Percentiles rank a stretch among this genome's conserved stretches.
Evolutionary conservation across 1,140 invertebrate genomes (phyloP).

Genomic region (Neoseiulus cucumeris): DNA sequence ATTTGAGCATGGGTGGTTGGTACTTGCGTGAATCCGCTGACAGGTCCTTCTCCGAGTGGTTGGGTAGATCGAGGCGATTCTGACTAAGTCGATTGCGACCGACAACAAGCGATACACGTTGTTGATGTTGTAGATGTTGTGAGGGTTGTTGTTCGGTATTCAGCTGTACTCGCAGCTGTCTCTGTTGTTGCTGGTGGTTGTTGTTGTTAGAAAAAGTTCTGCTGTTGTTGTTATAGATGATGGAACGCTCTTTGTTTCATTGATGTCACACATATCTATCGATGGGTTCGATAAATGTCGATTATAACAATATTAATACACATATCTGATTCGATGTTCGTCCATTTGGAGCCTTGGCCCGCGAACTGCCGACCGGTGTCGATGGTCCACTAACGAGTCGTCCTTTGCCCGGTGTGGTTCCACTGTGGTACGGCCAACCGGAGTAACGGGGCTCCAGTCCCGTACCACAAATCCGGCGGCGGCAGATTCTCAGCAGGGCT

Average conservation of each 20-base stretch:
- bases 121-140: background rate
- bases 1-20: too few species aligned
- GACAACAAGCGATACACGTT: too few species aligned
- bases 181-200: background rate
- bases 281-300: too few species aligned
- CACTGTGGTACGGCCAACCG: too few species aligned
- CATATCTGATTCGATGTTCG: constrained; percentile 6
- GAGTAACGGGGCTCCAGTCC: too few species aligned
- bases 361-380: constrained; percentile 8
- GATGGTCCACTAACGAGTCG: background rate
- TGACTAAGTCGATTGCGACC: too few species aligned
- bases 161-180: background rate
- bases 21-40: too few species aligned
- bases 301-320: too few species aligned
- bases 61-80: too few species aligned
- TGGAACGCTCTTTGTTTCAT: background rate
- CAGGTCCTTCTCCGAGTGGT: too few species aligned
- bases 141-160: background rate
- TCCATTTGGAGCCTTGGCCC: constrained; percentile 10
- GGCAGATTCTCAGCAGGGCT: constrained; percentile 11
- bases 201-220: background rate
- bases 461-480: background rate
- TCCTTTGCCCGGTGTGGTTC: too few species aligned
- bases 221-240: background rate
- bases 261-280: background rate